These are phyloP conservation scores for Chrysopilus asiliformis DNA, from an alignment of 2,888 invertebrate species.

Conservation along the genomic window DNA sequence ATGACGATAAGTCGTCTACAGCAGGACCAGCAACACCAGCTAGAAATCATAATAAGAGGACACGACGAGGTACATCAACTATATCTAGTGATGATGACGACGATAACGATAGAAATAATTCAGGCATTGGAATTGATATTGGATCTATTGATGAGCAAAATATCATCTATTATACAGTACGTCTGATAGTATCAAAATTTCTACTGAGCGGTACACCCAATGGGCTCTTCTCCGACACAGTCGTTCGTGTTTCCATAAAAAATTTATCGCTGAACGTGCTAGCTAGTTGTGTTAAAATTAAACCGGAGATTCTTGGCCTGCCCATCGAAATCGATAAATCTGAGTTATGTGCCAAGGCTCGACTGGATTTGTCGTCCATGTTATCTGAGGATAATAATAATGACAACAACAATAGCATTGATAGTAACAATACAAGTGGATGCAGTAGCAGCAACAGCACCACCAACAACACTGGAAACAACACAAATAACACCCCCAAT, in stretches of 20 bases:
- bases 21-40: too few species aligned
- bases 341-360: conserved; percentile 16
- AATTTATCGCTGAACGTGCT: conserved; percentile 72
- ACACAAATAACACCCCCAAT: conserved; percentile 17
- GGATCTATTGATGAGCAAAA: conserved; percentile 32
- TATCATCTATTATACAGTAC: conserved; percentile 30
- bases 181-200: conserved; percentile 30
- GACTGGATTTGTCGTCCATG: neutral
- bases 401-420: conserved; percentile 9
- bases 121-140: conserved; percentile 19
- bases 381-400: conserved; percentile 4
- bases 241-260: conserved; percentile 79
- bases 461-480: conserved; percentile 11
- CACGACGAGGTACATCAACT: too few species aligned
- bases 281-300: conserved; percentile 56
- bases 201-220: conserved; percentile 35
- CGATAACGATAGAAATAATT: conserved; percentile 2
- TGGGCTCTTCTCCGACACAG: conserved; percentile 54
- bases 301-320: conserved; percentile 58
- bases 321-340: conserved; percentile 44
- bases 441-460: conserved; percentile 19
- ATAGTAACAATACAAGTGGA: neutral
- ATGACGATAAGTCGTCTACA: too few species aligned
- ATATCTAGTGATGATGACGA: neutral
- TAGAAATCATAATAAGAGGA: too few species aligned